Percentiles rank a stretch among this genome's conserved stretches.
phyloP scores from a whole-genome alignment of 2,888 invertebrate genomes.

The Scaptomyza polygonia region DNA sequence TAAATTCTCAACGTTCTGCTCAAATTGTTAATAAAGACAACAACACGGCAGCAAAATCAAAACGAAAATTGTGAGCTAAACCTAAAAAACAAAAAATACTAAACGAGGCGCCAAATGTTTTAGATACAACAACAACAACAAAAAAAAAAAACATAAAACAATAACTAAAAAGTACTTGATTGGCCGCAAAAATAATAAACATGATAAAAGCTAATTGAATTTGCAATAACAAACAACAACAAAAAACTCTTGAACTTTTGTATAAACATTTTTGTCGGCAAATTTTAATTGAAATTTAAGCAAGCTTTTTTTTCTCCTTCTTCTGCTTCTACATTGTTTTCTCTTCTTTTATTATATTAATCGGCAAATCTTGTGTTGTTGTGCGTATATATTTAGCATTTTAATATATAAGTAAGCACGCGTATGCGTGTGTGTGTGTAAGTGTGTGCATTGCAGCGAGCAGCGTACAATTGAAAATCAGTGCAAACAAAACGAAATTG shows the following conservation, averaged over 20 bases:
- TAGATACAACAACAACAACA: conserved; percentile 3
- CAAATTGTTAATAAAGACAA: conserved; percentile 81
- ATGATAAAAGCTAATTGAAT: conserved; percentile 15
- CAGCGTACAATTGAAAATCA: conserved; percentile 32
- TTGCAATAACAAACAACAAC: conserved; percentile 1
- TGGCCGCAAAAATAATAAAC: conserved; percentile 5
- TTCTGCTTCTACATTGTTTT: too few relatives aligned
- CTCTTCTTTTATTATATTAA: conserved; percentile 21
- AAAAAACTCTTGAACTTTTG: conserved; percentile 6
- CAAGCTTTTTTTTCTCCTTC: conserved; percentile 20
- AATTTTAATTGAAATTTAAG: conserved; percentile 25
- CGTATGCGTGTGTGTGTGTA: conserved; percentile 6
- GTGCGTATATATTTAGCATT: conserved; percentile 35
- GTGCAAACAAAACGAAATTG: conserved; percentile 25
- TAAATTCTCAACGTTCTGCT: conserved; percentile 79
- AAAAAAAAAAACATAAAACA: neutral
- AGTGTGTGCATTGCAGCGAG: conserved; percentile 30
- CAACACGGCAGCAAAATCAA: conserved; percentile 40
- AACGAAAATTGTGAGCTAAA: conserved; percentile 21
- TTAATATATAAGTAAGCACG: conserved; percentile 29
- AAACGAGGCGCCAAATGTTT: conserved; percentile 29
- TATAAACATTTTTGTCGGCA: conserved; percentile 10
- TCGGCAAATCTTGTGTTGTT: conserved; percentile 17
- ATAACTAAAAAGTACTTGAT: conserved; percentile 4
- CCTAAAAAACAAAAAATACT: neutral